Evolutionary conservation across 2,797 vertebrate species (phyloP).

Genomic region (Myoxocephalus aenaeus): DNA sequence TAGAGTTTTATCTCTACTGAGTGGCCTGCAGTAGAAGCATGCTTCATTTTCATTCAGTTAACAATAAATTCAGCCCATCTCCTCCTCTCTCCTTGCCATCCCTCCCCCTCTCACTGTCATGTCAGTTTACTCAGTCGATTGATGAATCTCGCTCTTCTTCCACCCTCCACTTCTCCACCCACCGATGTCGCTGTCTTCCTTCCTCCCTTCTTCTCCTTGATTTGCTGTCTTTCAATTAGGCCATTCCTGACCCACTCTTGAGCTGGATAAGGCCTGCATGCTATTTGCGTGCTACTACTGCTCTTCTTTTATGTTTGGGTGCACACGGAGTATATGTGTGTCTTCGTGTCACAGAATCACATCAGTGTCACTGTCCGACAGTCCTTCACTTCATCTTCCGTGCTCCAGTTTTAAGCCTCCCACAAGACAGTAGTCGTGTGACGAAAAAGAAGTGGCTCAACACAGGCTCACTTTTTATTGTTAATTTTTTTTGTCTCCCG

Average conservation of each 20-base stretch:
- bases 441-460: conserved; percentile 1
- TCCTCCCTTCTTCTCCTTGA: conserved; percentile 65
- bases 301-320: conserved; percentile 35
- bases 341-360: conserved; percentile 43
- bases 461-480: conserved; percentile 27
- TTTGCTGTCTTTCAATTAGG: conserved; percentile 76
- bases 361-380: conserved; percentile 67
- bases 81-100: conserved; percentile 24
- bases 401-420: conserved; percentile 41
- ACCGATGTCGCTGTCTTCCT: conserved; percentile 44
- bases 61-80: conserved; percentile 39
- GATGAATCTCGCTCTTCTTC: conserved; percentile 61
- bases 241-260: conserved; percentile 57
- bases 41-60: conserved; percentile 37
- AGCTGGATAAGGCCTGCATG: conserved; percentile 48
- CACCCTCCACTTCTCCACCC: conserved; percentile 46
- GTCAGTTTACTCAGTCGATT: conserved; percentile 74
- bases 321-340: conserved; percentile 28
- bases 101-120: conserved; percentile 70
- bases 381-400: conserved; percentile 10
- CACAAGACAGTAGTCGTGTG: conserved; percentile 6
- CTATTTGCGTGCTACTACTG: conserved; percentile 51
- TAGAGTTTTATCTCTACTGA: conserved; percentile 38
- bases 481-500: conserved; percentile 17
- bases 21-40: conserved; percentile 23